Evolutionary conservation across 2,888 invertebrate species (phyloP), one percentile per base, ranked within the genome.

Genomic region (Chesias legatella): DNA sequence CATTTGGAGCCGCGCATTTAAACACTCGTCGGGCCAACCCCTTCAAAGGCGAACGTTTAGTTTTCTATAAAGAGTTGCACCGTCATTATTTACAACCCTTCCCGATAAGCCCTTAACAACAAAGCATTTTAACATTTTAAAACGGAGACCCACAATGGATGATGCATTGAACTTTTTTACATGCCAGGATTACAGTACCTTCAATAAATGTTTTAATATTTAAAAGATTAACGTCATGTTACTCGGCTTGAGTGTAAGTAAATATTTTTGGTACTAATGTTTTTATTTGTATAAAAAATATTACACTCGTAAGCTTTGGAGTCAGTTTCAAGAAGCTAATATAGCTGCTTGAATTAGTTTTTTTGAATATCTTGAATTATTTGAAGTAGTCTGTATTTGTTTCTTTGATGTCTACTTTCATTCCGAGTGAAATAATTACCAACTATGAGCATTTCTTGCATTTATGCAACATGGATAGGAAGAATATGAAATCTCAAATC

Each of bases 51-150:
- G 55, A 76, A 63, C 85, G 81, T 83, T 86, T 85, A 85, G 81
- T 73, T 77, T 72, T 73, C 72, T 67, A 76, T 75, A 78, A 73
- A 75, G 81, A 81, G 65, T 74, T 77, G 85, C 83, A 62, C 63
- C 75, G 80, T 86, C 85, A 88, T 88, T 88, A 84, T 88, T 88
- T 88, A 85, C 81, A 86, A 81, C 86, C 86, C 85, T 80, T 81
- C 78, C 62, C 68, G 71, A 71, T 74, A 72, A 79, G 68, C 83
- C 84, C 82, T 83, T 76, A 67, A 83, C 82, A 82, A 86, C 85
- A 85, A 83, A 76, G 71, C 81, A 77, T 82, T 83, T 84, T 84
- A 86, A 85, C 84, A 84, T 86, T 85, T 86, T 77, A 80, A 86
- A 86, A 81, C 79, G 73, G 54, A 69, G 63, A 52, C 64, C 63